phyloP scores from a whole-genome alignment of 1,140 invertebrate species.

The Hycleus cichorii region DNA sequence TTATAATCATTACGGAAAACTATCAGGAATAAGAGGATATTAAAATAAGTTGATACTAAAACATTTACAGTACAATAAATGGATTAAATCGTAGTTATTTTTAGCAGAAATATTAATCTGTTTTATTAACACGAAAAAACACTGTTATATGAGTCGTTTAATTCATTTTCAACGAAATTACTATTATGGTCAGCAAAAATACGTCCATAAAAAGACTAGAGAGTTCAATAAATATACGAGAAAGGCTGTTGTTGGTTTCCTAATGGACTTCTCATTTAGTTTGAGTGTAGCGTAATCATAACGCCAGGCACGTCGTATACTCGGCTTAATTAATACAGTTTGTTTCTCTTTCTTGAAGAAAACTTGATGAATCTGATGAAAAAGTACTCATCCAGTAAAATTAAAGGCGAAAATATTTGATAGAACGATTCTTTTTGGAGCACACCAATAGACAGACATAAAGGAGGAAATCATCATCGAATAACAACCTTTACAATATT shows the following conservation, averaged over 20 bases:
- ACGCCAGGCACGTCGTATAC: slow-evolving; percentile 11
- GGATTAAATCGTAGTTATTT: neutral
- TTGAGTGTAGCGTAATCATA: slow-evolving; percentile 9
- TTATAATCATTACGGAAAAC: too few relatives aligned
- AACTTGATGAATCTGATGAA: slow-evolving; percentile 3
- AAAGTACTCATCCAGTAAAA: neutral
- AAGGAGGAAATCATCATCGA: too few relatives aligned
- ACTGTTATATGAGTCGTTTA: too few relatives aligned
- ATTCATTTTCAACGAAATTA: too few relatives aligned
- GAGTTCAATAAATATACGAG: slow-evolving; percentile 5
- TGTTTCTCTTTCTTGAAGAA: slow-evolving; percentile 10
- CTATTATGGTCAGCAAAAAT: too few relatives aligned
- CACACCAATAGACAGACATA: too few relatives aligned
- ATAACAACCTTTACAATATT: too few relatives aligned
- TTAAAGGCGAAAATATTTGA: too few relatives aligned
- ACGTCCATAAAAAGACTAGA: too few relatives aligned
- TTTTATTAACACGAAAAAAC: too few relatives aligned
- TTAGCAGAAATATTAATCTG: too few relatives aligned
- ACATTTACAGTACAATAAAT: slow-evolving; percentile 4
- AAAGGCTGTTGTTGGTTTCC: slow-evolving; percentile 6
- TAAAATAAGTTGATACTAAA: slow-evolving; percentile 2
- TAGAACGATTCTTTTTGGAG: too few relatives aligned
- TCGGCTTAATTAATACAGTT: slow-evolving; percentile 19
- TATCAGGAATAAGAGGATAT: neutral
- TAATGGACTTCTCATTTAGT: slow-evolving; percentile 13